A percentile compares a stretch with the other conserved stretches of the same genome.
Evolutionary conservation across 2,888 invertebrate genomes (phyloP).

Genomic region (Cataglyphis rosenhaueri): DNA sequence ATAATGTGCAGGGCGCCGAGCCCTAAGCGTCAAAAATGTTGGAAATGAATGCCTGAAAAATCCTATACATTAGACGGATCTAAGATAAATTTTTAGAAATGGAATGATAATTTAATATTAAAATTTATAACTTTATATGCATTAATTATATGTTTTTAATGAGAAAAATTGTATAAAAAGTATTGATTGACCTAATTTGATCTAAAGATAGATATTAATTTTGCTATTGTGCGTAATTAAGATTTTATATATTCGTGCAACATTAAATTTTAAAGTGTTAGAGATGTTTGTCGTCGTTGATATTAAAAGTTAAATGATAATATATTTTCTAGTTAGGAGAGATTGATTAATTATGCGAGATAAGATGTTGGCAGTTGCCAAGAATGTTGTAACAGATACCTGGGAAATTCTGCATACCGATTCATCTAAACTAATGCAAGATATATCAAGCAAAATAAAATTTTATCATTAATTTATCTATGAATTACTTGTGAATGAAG

Average conservation of each 20-base stretch:
- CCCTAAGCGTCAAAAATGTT: constrained; percentile 30
- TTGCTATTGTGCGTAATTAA: neutral
- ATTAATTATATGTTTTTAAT: constrained; percentile 7
- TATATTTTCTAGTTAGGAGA: neutral
- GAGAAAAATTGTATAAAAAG: neutral
- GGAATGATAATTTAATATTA: neutral
- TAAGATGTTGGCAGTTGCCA: constrained; percentile 26
- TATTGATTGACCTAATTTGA: neutral
- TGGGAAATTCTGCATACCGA: constrained; percentile 26
- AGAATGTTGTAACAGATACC: constrained; percentile 44
- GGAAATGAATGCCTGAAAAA: constrained; percentile 3
- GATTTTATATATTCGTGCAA: neutral
- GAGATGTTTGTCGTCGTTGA: neutral
- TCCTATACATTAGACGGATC: neutral
- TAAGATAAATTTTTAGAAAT: constrained; percentile 19
- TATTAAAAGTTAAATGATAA: neutral
- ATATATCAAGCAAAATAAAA: neutral
- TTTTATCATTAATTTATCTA: constrained; percentile 6
- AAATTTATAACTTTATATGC: neutral
- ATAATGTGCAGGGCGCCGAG: constrained; percentile 24
- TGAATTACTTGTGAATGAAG: neutral
- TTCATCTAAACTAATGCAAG: constrained; percentile 7
- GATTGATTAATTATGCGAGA: neutral
- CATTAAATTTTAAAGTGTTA: constrained; percentile 6
- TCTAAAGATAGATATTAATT: neutral